These are phyloP conservation scores for Sminthopsis crassicaudata DNA, from an alignment of 2,113 vertebrate species.

Conservation along the genomic window DNA sequence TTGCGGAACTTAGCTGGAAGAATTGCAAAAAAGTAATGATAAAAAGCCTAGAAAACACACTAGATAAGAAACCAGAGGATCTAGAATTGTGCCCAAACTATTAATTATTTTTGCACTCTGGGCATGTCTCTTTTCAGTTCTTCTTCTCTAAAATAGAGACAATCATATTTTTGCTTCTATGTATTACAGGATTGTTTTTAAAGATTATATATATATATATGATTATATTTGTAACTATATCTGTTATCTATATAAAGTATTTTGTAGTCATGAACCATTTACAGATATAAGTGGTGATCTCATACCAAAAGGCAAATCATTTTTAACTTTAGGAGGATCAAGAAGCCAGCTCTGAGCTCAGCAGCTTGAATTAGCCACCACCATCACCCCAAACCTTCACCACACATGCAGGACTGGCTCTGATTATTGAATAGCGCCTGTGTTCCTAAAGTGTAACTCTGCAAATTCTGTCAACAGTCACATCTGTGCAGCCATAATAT, in stretches of 20 bases:
- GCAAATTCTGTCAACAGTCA: conserved; percentile 64
- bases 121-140: neutral
- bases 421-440: conserved; percentile 45
- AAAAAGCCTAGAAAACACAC: neutral
- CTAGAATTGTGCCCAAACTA: neutral
- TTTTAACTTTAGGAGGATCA: conserved; percentile 9
- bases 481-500: conserved; percentile 60
- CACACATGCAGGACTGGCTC: neutral
- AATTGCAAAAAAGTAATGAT: neutral
- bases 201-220: neutral
- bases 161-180: neutral
- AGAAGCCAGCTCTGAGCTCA: neutral
- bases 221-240: neutral
- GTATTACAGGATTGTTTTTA: neutral
- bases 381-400: neutral
- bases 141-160: neutral
- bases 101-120: neutral
- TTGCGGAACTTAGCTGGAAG: neutral
- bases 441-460: conserved; percentile 64
- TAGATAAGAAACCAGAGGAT: neutral
- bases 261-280: neutral
- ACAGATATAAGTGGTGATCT: neutral
- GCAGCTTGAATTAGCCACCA: conserved; percentile 34
- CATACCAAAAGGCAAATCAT: neutral
- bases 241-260: too few species aligned